Evolutionary conservation across 30 jellyfish, hydroid and myxozoan species (phyloP), one percentile per base, ranked within the genome.

Genomic region (Turritopsis dohrnii): DNA sequence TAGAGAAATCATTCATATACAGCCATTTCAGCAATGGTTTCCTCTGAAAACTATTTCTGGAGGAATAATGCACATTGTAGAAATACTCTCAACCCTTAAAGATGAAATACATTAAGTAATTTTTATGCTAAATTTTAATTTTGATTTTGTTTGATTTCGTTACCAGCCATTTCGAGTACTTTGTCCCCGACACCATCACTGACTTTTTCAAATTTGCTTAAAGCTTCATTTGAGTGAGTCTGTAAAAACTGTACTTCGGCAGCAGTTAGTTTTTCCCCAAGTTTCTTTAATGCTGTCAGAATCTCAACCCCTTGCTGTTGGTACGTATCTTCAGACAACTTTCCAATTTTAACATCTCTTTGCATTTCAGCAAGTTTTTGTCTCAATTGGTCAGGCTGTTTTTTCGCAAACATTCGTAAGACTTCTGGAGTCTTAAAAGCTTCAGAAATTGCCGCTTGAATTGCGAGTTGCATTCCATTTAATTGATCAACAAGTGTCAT

Each of bases 351-450:
- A 21, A 27, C 74, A 77, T 88, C 97, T 53, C 96, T 79, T 71
- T 92, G 96, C 53, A 92, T 71, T 93, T 92, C 75, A 24, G 93
- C 81, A 5, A 92, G 84, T 72, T 93, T 87, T 75, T 92, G 96
- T 29, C 97, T 65, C 69, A 92, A 89, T 52, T 92, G 97, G 19
- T 93, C 97, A 27, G 97, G 97, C 74, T 92, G 97, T 69, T 92
- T 92, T 73, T 92, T 92, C 19, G 97, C 97, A 87, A 92, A 92
- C 72, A 92, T 72, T 81, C 81, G 81, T 1, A 92, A 87, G 0
- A 92, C 97, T 84, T 92, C 97, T 8, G 97, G 97, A 28, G 97
- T 92, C 66, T 92, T 87, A 52, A 92, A 92, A 65, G 97, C 97
- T 69, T 92, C 97, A 31, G 96, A 86, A 28, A 92, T 92, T 17